Conservation (phyloP, 2,888 invertebrate species). For the Philereme transversata region DNA sequence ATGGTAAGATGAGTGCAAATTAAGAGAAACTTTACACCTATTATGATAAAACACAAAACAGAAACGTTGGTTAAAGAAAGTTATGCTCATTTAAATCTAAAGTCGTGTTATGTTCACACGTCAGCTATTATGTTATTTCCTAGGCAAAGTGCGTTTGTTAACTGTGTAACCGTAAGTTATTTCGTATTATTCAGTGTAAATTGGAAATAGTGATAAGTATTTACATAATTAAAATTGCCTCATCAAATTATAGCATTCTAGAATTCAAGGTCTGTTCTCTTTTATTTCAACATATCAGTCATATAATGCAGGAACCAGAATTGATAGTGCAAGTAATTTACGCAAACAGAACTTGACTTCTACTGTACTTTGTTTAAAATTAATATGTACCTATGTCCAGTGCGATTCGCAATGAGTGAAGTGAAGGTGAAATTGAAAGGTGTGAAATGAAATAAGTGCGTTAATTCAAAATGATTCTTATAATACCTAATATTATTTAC, state of each 20-base stretch:
- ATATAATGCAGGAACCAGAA: background rate
- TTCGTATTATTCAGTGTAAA: slow-evolving; percentile 40
- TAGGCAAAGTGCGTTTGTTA: slow-evolving; percentile 41
- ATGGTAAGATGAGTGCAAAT: slow-evolving; percentile 71
- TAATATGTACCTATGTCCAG: slow-evolving; percentile 29
- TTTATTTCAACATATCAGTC: slow-evolving; percentile 7
- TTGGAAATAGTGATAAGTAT: slow-evolving; percentile 33
- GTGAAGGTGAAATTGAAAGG: slow-evolving; percentile 68
- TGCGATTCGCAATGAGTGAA: slow-evolving; percentile 53
- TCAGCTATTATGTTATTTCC: slow-evolving; percentile 61
- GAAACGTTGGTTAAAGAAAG: slow-evolving; percentile 37
- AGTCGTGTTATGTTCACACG: slow-evolving; percentile 46
- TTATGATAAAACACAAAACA: slow-evolving; percentile 48
- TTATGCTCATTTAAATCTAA: slow-evolving; percentile 37
- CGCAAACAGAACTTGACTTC: slow-evolving; percentile 26
- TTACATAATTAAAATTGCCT: slow-evolving; percentile 25
- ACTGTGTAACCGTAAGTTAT: slow-evolving; percentile 42
- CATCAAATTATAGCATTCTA: slow-evolving; percentile 11
- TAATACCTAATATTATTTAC: slow-evolving; percentile 77
- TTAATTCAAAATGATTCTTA: slow-evolving; percentile 78
- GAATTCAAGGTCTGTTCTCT: slow-evolving; percentile 29
- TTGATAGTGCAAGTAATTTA: slow-evolving; percentile 10
- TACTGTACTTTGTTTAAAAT: slow-evolving; percentile 20
- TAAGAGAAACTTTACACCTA: slow-evolving; percentile 53
- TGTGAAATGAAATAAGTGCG: slow-evolving; percentile 79